These are phyloP conservation scores for Megaleporinus macrocephalus DNA, from an alignment of 2,113 vertebrate genomes.

Conservation along the genomic window DNA sequence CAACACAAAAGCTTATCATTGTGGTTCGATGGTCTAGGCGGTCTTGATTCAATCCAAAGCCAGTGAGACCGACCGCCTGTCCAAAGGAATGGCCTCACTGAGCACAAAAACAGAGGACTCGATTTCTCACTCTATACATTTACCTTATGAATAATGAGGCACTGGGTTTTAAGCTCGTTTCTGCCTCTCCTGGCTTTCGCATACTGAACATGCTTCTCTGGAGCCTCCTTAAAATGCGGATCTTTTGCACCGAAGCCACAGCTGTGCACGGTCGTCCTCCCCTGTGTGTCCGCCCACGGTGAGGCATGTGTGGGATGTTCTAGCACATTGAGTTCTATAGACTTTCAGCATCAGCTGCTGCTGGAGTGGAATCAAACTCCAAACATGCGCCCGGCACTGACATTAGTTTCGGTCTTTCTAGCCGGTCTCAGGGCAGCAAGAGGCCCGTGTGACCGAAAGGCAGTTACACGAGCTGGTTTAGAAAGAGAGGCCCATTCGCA, in stretches of 20 bases:
- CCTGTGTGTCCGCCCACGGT: constrained; percentile 57
- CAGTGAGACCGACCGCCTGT: background rate
- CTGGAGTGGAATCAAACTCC: constrained; percentile 55
- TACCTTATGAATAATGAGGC: background rate
- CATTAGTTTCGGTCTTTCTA: constrained; percentile 40
- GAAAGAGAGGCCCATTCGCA: constrained; percentile 11
- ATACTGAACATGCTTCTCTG: constrained; percentile 26
- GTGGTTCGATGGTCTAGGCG: background rate
- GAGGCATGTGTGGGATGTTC: constrained; percentile 60
- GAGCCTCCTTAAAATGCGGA: constrained; percentile 47
- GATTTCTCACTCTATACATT: background rate
- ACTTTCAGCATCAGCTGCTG: constrained; percentile 65
- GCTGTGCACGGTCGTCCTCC: constrained; percentile 58
- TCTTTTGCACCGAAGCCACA: constrained; percentile 53
- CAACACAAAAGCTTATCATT: background rate
- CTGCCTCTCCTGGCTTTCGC: constrained; percentile 19
- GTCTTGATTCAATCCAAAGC: background rate
- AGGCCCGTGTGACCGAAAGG: constrained; percentile 20
- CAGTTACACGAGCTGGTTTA: constrained; percentile 15
- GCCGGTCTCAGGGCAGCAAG: constrained; percentile 22
- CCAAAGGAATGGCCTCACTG: background rate
- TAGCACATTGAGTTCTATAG: constrained; percentile 61
- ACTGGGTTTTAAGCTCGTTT: constrained; percentile 12
- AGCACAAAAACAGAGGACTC: background rate
- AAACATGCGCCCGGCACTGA: constrained; percentile 42